Conservation (phyloP, 1,140 invertebrate species). For the Sitobion miscanthi region DNA sequence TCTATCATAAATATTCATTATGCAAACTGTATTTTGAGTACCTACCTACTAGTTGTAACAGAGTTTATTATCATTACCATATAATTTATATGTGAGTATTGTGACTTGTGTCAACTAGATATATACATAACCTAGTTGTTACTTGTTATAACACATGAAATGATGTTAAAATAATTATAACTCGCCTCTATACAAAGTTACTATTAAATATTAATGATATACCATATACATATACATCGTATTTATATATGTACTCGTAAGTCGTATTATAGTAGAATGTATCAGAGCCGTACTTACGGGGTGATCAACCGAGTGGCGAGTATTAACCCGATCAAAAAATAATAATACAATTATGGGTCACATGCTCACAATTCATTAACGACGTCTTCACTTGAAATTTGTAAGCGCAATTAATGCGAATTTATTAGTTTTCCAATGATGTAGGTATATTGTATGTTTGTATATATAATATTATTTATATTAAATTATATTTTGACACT, state of each 20-base stretch:
- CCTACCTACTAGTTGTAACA: not conserved
- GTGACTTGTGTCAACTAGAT: not conserved
- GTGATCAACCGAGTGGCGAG: too few species aligned
- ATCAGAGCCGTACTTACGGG: too few species aligned
- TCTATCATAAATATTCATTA: slow-evolving; percentile 25
- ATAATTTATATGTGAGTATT: not conserved
- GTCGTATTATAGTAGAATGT: too few species aligned
- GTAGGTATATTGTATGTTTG: too few species aligned
- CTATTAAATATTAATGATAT: not conserved
- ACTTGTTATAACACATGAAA: not conserved
- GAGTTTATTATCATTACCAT: not conserved
- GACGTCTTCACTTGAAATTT: too few species aligned
- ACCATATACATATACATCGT: not conserved
- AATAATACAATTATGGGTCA: too few species aligned
- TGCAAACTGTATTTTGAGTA: not conserved
- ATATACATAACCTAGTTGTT: not conserved
- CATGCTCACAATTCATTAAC: too few species aligned
- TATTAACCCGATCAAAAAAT: too few species aligned
- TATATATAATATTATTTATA: too few species aligned
- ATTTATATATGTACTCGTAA: not conserved
- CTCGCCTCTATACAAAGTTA: not conserved
- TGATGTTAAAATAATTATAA: not conserved
- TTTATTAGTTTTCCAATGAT: too few species aligned
- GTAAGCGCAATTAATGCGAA: too few species aligned
- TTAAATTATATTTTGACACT: too few species aligned